phyloP scores from a whole-genome alignment of 2,888 invertebrate species.

The Ichneumoninae sp. region DNA sequence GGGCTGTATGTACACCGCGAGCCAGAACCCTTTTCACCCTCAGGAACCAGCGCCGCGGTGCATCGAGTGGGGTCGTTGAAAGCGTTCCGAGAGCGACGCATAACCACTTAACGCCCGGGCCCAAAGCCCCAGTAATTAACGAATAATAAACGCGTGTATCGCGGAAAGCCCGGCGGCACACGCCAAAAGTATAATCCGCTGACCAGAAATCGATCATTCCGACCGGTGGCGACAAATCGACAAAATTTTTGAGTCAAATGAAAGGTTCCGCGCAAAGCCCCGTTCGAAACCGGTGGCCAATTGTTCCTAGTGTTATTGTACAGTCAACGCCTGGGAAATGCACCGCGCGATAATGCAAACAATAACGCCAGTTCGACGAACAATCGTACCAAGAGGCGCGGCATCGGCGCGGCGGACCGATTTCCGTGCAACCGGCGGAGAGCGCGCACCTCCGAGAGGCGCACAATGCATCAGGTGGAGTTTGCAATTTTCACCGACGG shows the following conservation, averaged over 20 bases:
- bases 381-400: constrained; percentile 34
- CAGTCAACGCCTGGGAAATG: constrained; percentile 19
- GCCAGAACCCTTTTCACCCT: constrained; percentile 36
- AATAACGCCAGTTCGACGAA: constrained; percentile 15
- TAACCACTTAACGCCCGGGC: constrained; percentile 54
- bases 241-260: constrained; percentile 4
- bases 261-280: neutral
- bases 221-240: constrained; percentile 23
- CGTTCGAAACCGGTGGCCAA: constrained; percentile 10
- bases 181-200: neutral
- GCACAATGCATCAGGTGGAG: constrained; percentile 45
- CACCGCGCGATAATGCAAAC: constrained; percentile 7
- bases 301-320: constrained; percentile 41
- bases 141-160: constrained; percentile 40
- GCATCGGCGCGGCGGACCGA: constrained; percentile 31
- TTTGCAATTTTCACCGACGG: constrained; percentile 46
- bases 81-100: constrained; percentile 24
- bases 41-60: constrained; percentile 33
- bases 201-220: constrained; percentile 41
- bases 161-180: neutral
- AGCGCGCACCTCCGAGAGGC: neutral
- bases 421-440: neutral
- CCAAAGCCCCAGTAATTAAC: constrained; percentile 54
- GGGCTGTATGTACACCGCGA: constrained; percentile 30
- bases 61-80: constrained; percentile 43